Evolutionary conservation across 1,140 invertebrate genomes (phyloP).

Genomic region (Rhyacophila brunnea): DNA sequence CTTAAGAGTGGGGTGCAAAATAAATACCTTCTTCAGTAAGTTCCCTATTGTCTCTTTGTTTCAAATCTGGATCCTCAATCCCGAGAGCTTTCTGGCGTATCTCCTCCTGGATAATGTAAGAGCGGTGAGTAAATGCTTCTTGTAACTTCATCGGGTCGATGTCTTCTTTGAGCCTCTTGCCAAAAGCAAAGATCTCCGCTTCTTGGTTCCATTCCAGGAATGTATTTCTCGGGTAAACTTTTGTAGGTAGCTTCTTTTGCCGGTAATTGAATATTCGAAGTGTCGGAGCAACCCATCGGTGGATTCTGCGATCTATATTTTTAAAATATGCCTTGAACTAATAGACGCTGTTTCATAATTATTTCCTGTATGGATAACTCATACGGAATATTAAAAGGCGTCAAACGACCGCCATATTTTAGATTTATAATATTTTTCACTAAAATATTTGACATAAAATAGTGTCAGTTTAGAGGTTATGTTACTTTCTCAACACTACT

Average conservation of each 20-base stretch:
- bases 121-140: constrained; percentile 76
- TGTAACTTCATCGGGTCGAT: constrained; percentile 70
- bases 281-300: constrained; percentile 18
- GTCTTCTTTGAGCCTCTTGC: constrained; percentile 79
- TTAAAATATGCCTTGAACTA: too few relatives aligned
- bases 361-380: too few relatives aligned
- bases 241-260: constrained; percentile 2
- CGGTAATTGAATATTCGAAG: constrained; percentile 1
- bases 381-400: too few relatives aligned
- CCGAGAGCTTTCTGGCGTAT: constrained; percentile 67
- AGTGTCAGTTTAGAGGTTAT: too few relatives aligned
- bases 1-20: too few relatives aligned
- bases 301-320: constrained; percentile 10
- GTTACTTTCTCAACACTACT: too few relatives aligned
- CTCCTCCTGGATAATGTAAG: constrained; percentile 74
- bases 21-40: constrained; percentile 68
- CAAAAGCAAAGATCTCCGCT: constrained; percentile 86
- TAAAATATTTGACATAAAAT: too few relatives aligned
- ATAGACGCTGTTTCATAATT: too few relatives aligned
- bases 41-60: constrained; percentile 66
- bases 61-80: constrained; percentile 58
- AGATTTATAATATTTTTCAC: too few relatives aligned
- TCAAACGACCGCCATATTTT: too few relatives aligned
- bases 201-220: constrained; percentile 86
- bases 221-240: constrained; percentile 48